These are phyloP conservation scores for Ailuropoda melanoleuca DNA, from an alignment of 2,113 vertebrate species.

Conservation along the genomic window DNA sequence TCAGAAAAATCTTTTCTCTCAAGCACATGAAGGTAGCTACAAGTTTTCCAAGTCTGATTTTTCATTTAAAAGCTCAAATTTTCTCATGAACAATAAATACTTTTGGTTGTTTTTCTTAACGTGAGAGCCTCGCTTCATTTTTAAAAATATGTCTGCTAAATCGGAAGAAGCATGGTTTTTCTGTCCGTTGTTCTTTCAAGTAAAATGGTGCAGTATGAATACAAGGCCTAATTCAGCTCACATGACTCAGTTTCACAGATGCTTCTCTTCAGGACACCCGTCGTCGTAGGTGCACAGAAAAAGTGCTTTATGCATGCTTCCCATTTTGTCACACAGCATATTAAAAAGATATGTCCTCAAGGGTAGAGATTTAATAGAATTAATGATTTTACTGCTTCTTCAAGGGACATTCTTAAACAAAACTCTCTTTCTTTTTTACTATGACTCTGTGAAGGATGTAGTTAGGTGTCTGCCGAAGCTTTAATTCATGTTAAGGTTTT, in stretches of 20 bases:
- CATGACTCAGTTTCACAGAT: neutral
- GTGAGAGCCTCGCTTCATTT: neutral
- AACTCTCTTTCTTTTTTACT: slow-evolving; percentile 8
- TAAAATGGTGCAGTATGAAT: neutral
- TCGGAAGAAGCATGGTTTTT: neutral
- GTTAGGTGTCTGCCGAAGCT: neutral
- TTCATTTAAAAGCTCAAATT: slow-evolving; percentile 14
- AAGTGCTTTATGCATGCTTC: neutral
- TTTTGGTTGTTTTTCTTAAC: slow-evolving; percentile 24
- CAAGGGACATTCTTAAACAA: neutral
- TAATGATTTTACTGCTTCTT: slow-evolving; percentile 38
- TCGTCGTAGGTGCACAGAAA: neutral
- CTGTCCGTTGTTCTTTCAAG: neutral
- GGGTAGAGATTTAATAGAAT: neutral
- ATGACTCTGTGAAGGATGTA: neutral
- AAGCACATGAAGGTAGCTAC: neutral
- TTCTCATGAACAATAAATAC: slow-evolving; percentile 18
- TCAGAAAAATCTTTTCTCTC: neutral
- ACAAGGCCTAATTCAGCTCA: neutral
- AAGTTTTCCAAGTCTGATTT: slow-evolving; percentile 35
- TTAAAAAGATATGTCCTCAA: neutral
- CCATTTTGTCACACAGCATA: neutral
- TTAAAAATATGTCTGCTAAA: neutral
- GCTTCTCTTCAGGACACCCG: neutral
- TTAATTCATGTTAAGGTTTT: neutral